phyloP scores from a whole-genome alignment of 2,888 invertebrate genomes.

The Amblyjoppa proteus region DNA sequence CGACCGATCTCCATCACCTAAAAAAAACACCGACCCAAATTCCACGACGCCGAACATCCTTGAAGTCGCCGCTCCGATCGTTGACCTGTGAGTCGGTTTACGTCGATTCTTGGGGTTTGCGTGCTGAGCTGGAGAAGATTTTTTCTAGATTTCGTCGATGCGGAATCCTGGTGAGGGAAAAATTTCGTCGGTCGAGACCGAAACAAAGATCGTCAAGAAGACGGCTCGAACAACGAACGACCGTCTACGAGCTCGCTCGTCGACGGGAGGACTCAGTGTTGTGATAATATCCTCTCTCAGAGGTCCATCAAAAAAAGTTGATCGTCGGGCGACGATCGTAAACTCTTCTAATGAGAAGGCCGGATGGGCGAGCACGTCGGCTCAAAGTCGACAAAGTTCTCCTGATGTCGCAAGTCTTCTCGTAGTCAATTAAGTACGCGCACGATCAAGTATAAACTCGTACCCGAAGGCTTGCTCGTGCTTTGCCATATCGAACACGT shows the following conservation, averaged over 20 bases:
- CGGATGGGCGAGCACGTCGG: neutral
- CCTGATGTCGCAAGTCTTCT: constrained; percentile 31
- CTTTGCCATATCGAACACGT: constrained; percentile 39
- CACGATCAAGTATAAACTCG: neutral
- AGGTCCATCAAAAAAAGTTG: constrained; percentile 6
- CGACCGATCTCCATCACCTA: constrained; percentile 81
- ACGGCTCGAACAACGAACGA: neutral
- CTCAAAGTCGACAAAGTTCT: constrained; percentile 17
- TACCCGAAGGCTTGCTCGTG: constrained; percentile 2
- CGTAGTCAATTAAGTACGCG: constrained; percentile 21
- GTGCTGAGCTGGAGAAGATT: too few relatives aligned
- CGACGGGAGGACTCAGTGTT: constrained; percentile 45
- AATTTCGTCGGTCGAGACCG: constrained; percentile 9
- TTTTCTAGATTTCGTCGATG: constrained; percentile 61
- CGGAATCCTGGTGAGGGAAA: neutral
- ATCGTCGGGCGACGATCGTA: neutral
- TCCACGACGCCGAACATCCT: constrained; percentile 66
- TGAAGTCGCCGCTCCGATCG: too few relatives aligned
- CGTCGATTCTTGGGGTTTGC: too few relatives aligned
- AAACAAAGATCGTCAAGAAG: neutral
- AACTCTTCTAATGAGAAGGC: neutral
- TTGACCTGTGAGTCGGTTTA: too few relatives aligned
- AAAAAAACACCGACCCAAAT: constrained; percentile 75
- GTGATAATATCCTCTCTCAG: constrained; percentile 60
- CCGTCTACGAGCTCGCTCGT: neutral